Conservation (phyloP, 2,888 invertebrate species). For the Sthenelais limicola region DNA sequence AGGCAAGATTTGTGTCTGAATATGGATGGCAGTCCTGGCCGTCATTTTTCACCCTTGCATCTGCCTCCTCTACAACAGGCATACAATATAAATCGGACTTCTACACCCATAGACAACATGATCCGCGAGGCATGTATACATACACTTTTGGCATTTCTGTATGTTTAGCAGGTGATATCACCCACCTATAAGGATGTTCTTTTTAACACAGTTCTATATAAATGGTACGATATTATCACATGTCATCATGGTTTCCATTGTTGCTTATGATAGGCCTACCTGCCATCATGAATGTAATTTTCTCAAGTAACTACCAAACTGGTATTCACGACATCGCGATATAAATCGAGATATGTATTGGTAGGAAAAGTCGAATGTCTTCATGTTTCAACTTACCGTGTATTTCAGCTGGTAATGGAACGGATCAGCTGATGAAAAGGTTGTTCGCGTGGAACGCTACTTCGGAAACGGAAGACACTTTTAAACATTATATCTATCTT, state of each 20-base stretch:
- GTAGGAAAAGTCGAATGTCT: too few relatives aligned
- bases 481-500: conserved; percentile 83
- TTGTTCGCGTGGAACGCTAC: conserved; percentile 79
- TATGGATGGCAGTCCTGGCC: conserved; percentile 96
- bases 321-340: too few relatives aligned
- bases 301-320: too few relatives aligned
- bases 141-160: too few relatives aligned
- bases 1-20: conserved; percentile 92
- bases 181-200: too few relatives aligned
- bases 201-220: too few relatives aligned
- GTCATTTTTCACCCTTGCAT: conserved; percentile 78
- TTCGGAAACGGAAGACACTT: conserved; percentile 71
- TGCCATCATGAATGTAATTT: too few relatives aligned
- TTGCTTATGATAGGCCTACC: too few relatives aligned
- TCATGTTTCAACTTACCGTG: not conserved
- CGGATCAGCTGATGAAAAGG: conserved; percentile 53
- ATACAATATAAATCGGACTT: conserved; percentile 76
- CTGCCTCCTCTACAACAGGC: conserved; percentile 72
- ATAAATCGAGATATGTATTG: too few relatives aligned
- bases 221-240: too few relatives aligned
- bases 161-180: too few relatives aligned
- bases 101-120: conserved; percentile 88
- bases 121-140: conserved; percentile 80
- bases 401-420: conserved; percentile 25
- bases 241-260: too few relatives aligned